Base-by-base conservation (phyloP, 2,113 vertebrate genomes). In the Thalassarche chlororhynchos region DNA sequence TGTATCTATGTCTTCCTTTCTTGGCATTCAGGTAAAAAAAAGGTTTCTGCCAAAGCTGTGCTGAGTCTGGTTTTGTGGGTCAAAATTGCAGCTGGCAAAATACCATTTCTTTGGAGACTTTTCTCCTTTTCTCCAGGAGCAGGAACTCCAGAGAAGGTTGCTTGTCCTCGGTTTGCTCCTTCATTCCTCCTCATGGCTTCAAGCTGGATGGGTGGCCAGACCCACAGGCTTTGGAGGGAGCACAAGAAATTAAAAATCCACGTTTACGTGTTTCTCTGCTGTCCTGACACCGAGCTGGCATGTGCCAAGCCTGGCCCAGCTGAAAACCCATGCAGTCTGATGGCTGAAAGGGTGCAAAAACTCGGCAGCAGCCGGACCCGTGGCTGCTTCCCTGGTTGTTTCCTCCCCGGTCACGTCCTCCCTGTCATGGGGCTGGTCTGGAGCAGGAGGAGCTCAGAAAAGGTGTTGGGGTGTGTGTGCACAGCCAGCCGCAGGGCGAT, bases 351-450 rank as follows among this genome's bases (percentile, higher is more conserved):
- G 6, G 24, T 49, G 34, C 46, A 49, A 69, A 10, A 36, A 26
- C 66, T 36, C 9, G 2, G 34, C 46, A 49, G 66, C 2, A 3
- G 34, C 46, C 0, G 2, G 34, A 25, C 24, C 12, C 1, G 5
- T 20, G 46, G 32, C 44, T 49, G 32, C 66, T 12, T 49, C 24
- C 23, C 46, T 0, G 8, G 32, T 34, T 44, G 64, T 44, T 31
- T 32, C 29, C 20, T 46, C 20, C 40, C 10, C 2, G 6, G 32
- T 25, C 65, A 26, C 8, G 1, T 69, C 68, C n/a, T 70, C 25
- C 34, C 34, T 5, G 2, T 49, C 6, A 5, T 3, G 9, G 34
- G 34, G 66, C 46, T 70, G 68, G 34, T 36, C 9, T 36, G 46
- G 68, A 40, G 5, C 40, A 10, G 40, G 64, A 25, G 47, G 18